Evolutionary conservation across 1,140 invertebrate genomes (phyloP), one percentile per base, ranked within the genome.

Genomic region (Nylanderia fulva): DNA sequence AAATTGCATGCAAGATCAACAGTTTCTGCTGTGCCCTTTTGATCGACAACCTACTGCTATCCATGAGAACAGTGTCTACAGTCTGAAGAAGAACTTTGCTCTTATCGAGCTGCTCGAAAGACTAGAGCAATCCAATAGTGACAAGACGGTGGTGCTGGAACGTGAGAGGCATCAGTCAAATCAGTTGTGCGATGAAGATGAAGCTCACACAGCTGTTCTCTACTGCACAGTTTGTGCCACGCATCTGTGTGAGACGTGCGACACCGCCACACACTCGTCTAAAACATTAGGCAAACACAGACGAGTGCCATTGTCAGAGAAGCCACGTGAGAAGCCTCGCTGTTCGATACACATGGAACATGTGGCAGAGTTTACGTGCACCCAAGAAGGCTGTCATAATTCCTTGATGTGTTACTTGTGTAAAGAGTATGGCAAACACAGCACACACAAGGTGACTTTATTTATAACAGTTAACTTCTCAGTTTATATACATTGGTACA

Each of bases 61-160:
- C 45, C 93, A 92, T 21, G 94, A 95, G 63, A 95, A 95, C 58
- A 96, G 96, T 29, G 95, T 96, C 9, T 96, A 96, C 94, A 95
- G 96, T 36, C 89, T 96, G 74, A 96, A 96, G 91, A 96, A 96
- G 88, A 96, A 96, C 90, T 96, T 96, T 95, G 96, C 96, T 3
- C 90, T 96, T 0, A 92, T 96, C 33, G 96, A 96, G 87, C 80
- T 96, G 3, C 85, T 96, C 4, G 96, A 96, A 89, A 95, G 95
- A 90, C 87, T 96, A 1, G 95, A 96, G 77, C 91, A 92, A 24
- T 93, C 91, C 4, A 92, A 80, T 36, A 88, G 45, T 45, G 93
- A 96, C 27, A 95, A 95, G 71, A 90, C 91, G 15, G 74, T 95
- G 13, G 91, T 94, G n/a, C 93, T 95, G 83, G 95, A 96, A 90